phyloP scores from a whole-genome alignment of 2,113 vertebrate species.

The Lampris incognitus region DNA sequence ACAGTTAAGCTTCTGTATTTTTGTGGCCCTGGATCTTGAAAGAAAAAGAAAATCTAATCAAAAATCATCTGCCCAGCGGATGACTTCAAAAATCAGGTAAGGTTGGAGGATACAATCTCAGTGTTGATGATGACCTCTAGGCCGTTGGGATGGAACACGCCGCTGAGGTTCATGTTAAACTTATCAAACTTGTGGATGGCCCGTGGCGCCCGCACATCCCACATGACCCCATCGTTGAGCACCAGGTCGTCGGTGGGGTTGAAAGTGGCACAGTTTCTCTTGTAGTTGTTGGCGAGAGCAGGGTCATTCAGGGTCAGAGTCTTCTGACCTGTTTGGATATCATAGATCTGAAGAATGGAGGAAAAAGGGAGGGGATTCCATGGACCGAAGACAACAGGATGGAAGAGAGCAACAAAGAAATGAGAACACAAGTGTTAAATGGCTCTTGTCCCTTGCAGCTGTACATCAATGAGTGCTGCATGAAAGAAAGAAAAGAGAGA shows the following conservation, averaged over 20 bases:
- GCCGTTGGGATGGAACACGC: slow-evolving; percentile 95
- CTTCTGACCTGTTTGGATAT: slow-evolving; percentile 97
- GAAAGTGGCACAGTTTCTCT: slow-evolving; percentile 97
- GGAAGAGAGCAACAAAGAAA: neutral
- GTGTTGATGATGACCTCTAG: slow-evolving; percentile 97
- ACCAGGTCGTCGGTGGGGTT: slow-evolving; percentile 98
- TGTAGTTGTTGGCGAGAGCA: slow-evolving; percentile 97
- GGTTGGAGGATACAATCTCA: slow-evolving; percentile 93
- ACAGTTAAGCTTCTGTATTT: too few species aligned
- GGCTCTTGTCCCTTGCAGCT: too few species aligned
- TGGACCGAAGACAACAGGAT: slow-evolving; percentile 20
- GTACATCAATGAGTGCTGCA: too few species aligned
- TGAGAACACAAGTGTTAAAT: neutral
- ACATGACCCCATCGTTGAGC: slow-evolving; percentile 96
- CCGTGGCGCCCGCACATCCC: slow-evolving; percentile 92
- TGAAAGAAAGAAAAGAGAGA: too few species aligned
- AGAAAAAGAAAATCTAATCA: too few species aligned
- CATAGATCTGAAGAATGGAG: slow-evolving; percentile 90
- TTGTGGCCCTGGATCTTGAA: neutral
- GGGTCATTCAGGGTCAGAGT: slow-evolving; percentile 93
- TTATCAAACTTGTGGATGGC: slow-evolving; percentile 99
- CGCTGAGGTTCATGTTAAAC: slow-evolving; percentile 99
- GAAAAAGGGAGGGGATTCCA: slow-evolving; percentile 57
- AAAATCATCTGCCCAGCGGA: too few species aligned
- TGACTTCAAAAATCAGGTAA: neutral